A percentile compares a stretch with the other conserved stretches of the same genome.
phyloP scores from a whole-genome alignment of 92 coral and sea anemone species.

The Porites divaricata region DNA sequence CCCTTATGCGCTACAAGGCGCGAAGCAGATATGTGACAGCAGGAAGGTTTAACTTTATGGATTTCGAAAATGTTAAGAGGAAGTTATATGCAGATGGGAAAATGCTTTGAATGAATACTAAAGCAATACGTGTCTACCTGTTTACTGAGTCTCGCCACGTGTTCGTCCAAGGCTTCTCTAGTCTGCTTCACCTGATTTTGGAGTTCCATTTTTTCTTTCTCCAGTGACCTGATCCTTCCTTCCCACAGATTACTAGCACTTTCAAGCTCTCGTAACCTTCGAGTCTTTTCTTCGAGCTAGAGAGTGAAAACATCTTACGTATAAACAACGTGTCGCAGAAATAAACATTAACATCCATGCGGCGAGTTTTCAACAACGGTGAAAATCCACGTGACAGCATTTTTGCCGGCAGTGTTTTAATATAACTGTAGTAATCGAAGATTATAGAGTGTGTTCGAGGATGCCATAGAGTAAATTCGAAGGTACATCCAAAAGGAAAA shows the following conservation, averaged over 20 bases:
- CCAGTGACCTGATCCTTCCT: slow-evolving; percentile 91
- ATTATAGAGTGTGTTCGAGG: no score
- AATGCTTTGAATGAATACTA: no score
- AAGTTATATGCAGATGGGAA: not conserved
- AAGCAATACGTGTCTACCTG: slow-evolving; percentile 61
- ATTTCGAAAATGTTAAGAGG: not conserved
- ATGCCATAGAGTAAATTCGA: no score
- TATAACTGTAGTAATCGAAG: no score
- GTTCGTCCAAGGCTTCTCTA: slow-evolving; percentile 89
- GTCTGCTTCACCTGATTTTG: slow-evolving; percentile 79
- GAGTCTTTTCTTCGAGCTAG: slow-evolving; percentile 94
- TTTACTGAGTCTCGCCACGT: slow-evolving; percentile 90
- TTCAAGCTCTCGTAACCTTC: slow-evolving; percentile 86
- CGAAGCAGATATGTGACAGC: no score
- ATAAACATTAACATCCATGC: not conserved
- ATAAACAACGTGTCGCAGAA: not conserved
- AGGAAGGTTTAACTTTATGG: no score
- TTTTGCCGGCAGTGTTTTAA: no score
- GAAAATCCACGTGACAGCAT: no score
- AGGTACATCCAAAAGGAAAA: no score
- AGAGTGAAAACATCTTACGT: not conserved
- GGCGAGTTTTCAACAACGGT: not conserved
- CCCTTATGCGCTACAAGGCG: no score
- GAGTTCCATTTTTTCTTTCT: slow-evolving; percentile 86
- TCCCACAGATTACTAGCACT: slow-evolving; percentile 91